These are phyloP conservation scores for Pseudomyrmex concolor DNA, from an alignment of 1,140 invertebrate species.

Conservation along the genomic window DNA sequence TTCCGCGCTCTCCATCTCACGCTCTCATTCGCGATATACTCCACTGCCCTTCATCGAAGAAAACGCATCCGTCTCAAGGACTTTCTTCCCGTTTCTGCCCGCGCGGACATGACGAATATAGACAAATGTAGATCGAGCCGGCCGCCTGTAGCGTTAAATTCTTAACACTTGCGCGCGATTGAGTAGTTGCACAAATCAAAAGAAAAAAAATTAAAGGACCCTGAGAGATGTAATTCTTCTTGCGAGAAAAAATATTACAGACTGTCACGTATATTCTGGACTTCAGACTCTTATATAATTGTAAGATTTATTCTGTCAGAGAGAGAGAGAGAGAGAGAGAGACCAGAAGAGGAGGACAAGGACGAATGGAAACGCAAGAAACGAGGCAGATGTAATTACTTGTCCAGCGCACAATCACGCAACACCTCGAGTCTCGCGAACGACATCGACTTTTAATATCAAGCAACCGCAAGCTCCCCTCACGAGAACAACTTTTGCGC, in stretches of 20 bases:
- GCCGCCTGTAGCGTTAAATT: not conserved
- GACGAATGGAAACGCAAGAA: no score
- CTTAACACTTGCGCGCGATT: not conserved
- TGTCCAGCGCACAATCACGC: no score
- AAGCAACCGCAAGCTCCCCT: constrained; percentile 23
- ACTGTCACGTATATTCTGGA: no score
- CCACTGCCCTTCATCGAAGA: constrained; percentile 29
- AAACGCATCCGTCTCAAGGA: constrained; percentile 65
- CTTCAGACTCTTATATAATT: no score
- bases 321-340: no score
- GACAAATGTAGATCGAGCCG: constrained; percentile 54
- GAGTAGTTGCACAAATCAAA: not conserved
- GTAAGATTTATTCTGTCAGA: no score
- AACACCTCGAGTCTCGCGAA: no score
- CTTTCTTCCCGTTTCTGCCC: constrained; percentile 44
- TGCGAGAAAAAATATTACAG: no score
- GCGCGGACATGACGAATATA: constrained; percentile 58
- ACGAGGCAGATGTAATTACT: no score
- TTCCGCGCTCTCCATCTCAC: not conserved
- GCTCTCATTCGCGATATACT: not conserved
- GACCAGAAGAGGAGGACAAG: no score
- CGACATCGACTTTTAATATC: no score
- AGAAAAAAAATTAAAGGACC: not conserved
- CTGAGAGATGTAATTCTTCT: no score
- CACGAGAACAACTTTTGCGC: constrained; percentile 38